Evolutionary conservation across 2,888 invertebrate genomes (phyloP).

Genomic region (Sarcophaga rosellei): DNA sequence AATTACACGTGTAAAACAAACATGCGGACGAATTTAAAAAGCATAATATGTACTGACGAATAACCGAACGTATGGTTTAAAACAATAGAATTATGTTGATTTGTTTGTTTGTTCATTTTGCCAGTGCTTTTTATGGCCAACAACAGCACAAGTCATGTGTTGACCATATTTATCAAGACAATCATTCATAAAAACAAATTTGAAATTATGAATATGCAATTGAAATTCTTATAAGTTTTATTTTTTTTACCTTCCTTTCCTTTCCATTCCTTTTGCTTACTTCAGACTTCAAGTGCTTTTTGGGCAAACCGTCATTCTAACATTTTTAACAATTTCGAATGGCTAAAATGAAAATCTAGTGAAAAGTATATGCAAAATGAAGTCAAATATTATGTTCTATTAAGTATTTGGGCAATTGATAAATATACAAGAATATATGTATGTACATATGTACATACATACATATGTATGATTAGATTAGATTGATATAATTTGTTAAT

Average conservation of each 20-base stretch:
- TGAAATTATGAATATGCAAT: slow-evolving; percentile 37
- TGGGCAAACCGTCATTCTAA: background rate
- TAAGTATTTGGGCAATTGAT: background rate
- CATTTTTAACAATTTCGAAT: slow-evolving; percentile 37
- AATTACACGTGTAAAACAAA: slow-evolving; percentile 48
- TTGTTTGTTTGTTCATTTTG: slow-evolving; percentile 36
- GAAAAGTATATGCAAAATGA: slow-evolving; percentile 48
- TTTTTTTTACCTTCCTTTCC: background rate
- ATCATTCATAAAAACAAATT: slow-evolving; percentile 22
- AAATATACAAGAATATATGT: background rate
- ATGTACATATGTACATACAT: background rate
- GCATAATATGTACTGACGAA: background rate
- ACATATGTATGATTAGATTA: background rate
- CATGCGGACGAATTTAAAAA: background rate
- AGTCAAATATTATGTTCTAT: background rate
- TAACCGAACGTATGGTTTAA: background rate
- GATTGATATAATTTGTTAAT: background rate
- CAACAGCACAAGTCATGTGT: slow-evolving; percentile 55
- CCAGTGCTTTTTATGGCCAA: slow-evolving; percentile 49
- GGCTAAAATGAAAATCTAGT: slow-evolving; percentile 34
- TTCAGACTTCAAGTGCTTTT: slow-evolving; percentile 47
- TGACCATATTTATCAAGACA: slow-evolving; percentile 54
- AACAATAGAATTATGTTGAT: slow-evolving; percentile 23
- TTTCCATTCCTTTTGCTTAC: background rate
- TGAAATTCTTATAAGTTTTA: slow-evolving; percentile 48